Conservation (phyloP, 2,797 vertebrate genomes). For the Epinephelus malabaricus region DNA sequence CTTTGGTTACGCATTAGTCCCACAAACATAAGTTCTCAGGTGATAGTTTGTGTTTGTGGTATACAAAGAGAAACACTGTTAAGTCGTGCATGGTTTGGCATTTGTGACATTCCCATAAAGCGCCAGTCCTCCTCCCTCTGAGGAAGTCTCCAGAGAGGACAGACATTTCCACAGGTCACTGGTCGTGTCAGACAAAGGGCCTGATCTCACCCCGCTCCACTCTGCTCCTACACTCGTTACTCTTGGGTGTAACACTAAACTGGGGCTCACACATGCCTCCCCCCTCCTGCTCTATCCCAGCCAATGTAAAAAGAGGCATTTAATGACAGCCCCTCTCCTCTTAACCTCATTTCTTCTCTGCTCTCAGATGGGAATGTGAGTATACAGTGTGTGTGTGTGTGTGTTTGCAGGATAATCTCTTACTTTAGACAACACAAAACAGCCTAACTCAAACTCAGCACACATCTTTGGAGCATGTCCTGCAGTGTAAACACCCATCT, state of each 20-base stretch:
- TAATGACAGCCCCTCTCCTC: conserved; percentile 62
- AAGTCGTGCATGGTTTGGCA: conserved; percentile 51
- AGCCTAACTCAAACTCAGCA: conserved; percentile 42
- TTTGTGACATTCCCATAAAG: conserved; percentile 75
- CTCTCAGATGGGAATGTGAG: conserved; percentile 48
- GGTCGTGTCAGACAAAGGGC: conserved; percentile 70
- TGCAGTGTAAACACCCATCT: conserved; percentile 72
- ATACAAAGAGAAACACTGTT: conserved; percentile 70
- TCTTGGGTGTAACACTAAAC: conserved; percentile 79
- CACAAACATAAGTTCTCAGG: conserved; percentile 51
- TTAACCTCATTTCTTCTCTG: conserved; percentile 53
- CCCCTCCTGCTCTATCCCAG: conserved; percentile 4
- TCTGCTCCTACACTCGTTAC: conserved; percentile 54
- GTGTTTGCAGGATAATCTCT: conserved; percentile 38
- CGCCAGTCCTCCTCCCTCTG: conserved; percentile 51
- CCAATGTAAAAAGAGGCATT: conserved; percentile 42
- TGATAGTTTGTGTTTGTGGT: conserved; percentile 48
- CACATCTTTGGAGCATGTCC: conserved; percentile 50
- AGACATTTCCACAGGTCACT: conserved; percentile 79
- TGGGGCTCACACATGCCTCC: conserved; percentile 46
- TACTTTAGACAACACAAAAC: conserved; percentile 37
- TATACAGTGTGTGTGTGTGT: background rate
- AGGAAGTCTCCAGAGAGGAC: conserved; percentile 65
- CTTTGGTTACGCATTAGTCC: background rate
- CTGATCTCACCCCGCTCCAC: conserved; percentile 51